A percentile compares a stretch with the other conserved stretches of the same genome.
These are phyloP conservation scores for Volucella inflata DNA, from an alignment of 2,888 invertebrate species.

Conservation along the genomic window DNA sequence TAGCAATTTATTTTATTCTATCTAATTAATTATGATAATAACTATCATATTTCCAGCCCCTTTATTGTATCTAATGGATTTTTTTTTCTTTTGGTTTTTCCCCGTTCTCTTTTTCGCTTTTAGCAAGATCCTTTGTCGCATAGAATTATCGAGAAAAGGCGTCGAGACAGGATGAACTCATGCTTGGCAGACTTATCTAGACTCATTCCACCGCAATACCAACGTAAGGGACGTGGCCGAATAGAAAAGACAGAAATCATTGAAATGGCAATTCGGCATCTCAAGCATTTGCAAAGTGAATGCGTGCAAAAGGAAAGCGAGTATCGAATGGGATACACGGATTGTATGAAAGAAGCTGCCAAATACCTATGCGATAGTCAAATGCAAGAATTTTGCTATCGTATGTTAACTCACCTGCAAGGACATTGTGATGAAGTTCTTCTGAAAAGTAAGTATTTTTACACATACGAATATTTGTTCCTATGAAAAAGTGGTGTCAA, in stretches of 20 bases:
- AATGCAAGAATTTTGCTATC: constrained; percentile 92
- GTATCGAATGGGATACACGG: constrained; percentile 94
- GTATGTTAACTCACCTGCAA: constrained; percentile 92
- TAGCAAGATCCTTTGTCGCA: constrained; percentile 99
- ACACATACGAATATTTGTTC: too few species aligned
- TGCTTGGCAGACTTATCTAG: constrained; percentile 96
- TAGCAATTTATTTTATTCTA: constrained; percentile 22
- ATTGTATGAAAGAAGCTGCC: constrained; percentile 95
- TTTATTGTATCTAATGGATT: constrained; percentile 22
- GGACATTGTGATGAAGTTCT: constrained; percentile 89
- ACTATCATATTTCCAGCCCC: neutral
- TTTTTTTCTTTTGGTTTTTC: constrained; percentile 30
- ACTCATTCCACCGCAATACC: constrained; percentile 95
- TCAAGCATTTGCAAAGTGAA: constrained; percentile 93
- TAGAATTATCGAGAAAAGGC: constrained; percentile 97
- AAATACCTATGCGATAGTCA: constrained; percentile 94
- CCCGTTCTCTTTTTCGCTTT: constrained; percentile 37
- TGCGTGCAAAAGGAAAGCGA: constrained; percentile 84
- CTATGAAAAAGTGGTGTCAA: too few species aligned
- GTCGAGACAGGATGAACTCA: constrained; percentile 98
- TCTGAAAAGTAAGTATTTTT: constrained; percentile 84
- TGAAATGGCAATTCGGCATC: constrained; percentile 98
- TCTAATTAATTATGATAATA: neutral
- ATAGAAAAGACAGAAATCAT: constrained; percentile 99
- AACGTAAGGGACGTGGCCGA: constrained; percentile 97